Evolutionary conservation across 2,797 vertebrate genomes (phyloP), one percentile per base, ranked within the genome.

Genomic region (Clarias laeviceps): DNA sequence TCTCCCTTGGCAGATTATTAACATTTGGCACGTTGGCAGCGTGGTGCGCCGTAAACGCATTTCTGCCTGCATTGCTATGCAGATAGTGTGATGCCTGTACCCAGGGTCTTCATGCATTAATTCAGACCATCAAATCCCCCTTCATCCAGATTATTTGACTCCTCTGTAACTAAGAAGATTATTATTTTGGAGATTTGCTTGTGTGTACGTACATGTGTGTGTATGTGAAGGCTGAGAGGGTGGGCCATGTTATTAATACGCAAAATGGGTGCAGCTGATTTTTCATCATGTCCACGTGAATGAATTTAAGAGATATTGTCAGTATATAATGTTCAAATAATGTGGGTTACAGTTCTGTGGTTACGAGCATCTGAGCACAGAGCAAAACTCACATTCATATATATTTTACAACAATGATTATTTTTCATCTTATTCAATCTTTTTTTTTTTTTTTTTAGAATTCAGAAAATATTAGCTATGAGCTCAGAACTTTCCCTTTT

Each of bases 1-100:
- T 84, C 82, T 88, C 84, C 88, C 66, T 83, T 88, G 87, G 88
- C 88, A 87, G 89, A 87, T 89, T 87, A 90, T 91, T 91, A 90
- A 89, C 88, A 89, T 91, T 89, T 87, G 89, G 90, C 88, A 86
- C 84, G 79, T 88, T 86, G 83, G 85, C 80, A 73, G 88, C 27
- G 40, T 45, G 32, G 80, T 86, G 72, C 7, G 34, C 82, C 17
- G 54, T 79, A 83, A 45, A 73, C 66, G 45, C 88, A 72, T 62
- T 87, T 87, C 66, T 72, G 37, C 68, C 83, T 82, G 84, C 87
- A 86, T 88, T 87, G 89, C 87, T 85, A 86, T 90, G 77, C 83
- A 70, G 74, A 86, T 87, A 87, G 82, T 85, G 34, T 29, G 82
- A 74, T 12, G 86, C 86, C 40, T 88, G 85, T 65, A 76, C 81